phyloP scores from a whole-genome alignment of 2,797 vertebrate species.

The Erpetoichthys calabaricus region DNA sequence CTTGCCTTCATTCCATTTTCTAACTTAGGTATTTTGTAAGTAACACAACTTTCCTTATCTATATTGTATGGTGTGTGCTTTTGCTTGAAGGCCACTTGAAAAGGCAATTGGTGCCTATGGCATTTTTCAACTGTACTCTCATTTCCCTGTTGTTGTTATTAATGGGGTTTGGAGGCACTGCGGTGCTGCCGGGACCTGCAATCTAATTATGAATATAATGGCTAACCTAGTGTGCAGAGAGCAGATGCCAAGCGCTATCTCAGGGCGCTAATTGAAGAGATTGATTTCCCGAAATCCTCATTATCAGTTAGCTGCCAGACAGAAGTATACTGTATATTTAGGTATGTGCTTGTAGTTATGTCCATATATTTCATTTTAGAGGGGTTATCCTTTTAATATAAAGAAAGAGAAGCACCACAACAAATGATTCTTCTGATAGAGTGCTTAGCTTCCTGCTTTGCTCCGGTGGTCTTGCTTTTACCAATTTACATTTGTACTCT shows the following conservation, averaged over 20 bases:
- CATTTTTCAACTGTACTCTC: not conserved
- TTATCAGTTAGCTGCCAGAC: not conserved
- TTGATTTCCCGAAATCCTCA: not conserved
- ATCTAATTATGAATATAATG: not conserved
- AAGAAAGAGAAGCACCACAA: too few species aligned
- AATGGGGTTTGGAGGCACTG: slow-evolving; percentile 1
- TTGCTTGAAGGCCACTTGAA: too few species aligned
- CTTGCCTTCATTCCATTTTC: too few species aligned
- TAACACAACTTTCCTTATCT: too few species aligned
- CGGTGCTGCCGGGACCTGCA: not conserved
- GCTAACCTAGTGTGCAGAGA: not conserved
- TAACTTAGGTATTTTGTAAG: too few species aligned
- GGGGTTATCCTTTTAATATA: too few species aligned
- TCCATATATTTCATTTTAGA: slow-evolving; percentile 11
- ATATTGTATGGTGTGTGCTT: too few species aligned
- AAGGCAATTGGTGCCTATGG: too few species aligned
- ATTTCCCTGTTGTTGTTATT: slow-evolving; percentile 2
- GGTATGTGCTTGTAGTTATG: slow-evolving; percentile 6
- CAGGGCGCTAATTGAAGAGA: not conserved
- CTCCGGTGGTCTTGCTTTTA: too few species aligned
- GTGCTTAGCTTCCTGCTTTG: too few species aligned
- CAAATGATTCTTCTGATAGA: too few species aligned
- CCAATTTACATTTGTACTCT: too few species aligned
- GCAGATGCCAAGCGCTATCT: not conserved
- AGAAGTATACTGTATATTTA: slow-evolving; percentile 6